Conservation (phyloP, 2,888 invertebrate species). For the Fabriciana adippe region DNA sequence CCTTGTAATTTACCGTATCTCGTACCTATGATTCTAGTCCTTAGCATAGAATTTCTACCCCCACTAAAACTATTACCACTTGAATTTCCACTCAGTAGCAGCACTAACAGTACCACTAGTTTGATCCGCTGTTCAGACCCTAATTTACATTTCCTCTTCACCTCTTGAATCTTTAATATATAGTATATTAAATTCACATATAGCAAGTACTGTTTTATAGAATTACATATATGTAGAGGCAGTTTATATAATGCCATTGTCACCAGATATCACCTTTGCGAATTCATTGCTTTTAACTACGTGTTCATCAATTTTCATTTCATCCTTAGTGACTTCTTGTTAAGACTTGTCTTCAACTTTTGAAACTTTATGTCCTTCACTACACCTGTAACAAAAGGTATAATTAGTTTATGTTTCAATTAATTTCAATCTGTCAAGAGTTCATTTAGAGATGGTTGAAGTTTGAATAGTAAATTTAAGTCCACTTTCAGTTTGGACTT, state of each 20-base stretch:
- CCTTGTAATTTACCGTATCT: conserved; percentile 93
- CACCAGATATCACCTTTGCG: conserved; percentile 74
- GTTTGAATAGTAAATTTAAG: conserved; percentile 27
- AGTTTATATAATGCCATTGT: conserved; percentile 76
- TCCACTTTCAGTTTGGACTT: conserved; percentile 23
- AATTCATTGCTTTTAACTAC: conserved; percentile 68
- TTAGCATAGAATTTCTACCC: conserved; percentile 85
- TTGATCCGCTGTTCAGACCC: conserved; percentile 53
- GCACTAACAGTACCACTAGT: conserved; percentile 61
- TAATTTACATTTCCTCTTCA: conserved; percentile 46
- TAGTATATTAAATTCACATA: conserved; percentile 32
- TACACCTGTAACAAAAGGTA: conserved; percentile 60
- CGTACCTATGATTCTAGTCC: conserved; percentile 91
- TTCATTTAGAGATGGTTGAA: conserved; percentile 20
- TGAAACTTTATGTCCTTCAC: conserved; percentile 33
- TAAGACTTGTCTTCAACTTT: conserved; percentile 18
- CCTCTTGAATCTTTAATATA: conserved; percentile 36
- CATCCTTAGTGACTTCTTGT: conserved; percentile 47
- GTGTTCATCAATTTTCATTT: conserved; percentile 42
- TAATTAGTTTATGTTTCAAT: conserved; percentile 28
- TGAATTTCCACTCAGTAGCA: conserved; percentile 62
- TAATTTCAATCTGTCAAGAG: conserved; percentile 31
- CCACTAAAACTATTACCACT: conserved; percentile 68
- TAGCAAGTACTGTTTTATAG: conserved; percentile 71
- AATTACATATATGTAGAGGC: conserved; percentile 77